These are phyloP conservation scores for Pegoplata infirma DNA, from an alignment of 2,888 invertebrate genomes.

Conservation along the genomic window DNA sequence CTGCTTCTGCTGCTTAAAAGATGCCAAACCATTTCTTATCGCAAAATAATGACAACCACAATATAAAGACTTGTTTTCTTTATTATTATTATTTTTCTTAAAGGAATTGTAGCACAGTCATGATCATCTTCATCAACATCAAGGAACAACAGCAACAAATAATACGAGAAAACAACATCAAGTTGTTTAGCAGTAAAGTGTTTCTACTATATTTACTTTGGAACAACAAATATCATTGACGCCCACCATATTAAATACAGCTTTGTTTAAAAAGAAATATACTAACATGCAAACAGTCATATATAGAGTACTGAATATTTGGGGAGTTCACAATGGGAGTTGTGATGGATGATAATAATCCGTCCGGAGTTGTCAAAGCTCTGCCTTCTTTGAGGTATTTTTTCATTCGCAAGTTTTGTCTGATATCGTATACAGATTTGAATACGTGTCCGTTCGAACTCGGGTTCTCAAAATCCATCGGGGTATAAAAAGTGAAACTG, in stretches of 20 bases:
- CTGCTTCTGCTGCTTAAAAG: slow-evolving; percentile 34
- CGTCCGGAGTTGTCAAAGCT: no score
- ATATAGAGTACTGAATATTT: slow-evolving; percentile 7
- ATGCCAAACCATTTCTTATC: slow-evolving; percentile 56
- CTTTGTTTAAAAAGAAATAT: slow-evolving; percentile 36
- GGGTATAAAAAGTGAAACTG: no score
- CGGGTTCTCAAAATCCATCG: no score
- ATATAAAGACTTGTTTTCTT: slow-evolving; percentile 55
- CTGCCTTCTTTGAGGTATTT: no score
- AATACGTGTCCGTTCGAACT: no score
- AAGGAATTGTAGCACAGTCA: slow-evolving; percentile 46
- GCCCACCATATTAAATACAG: slow-evolving; percentile 54
- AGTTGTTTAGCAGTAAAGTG: slow-evolving; percentile 45
- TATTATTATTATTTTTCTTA: slow-evolving; percentile 36
- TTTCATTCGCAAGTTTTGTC: no score
- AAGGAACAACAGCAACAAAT: slow-evolving; percentile 20
- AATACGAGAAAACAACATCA: slow-evolving; percentile 16
- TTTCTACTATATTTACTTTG: slow-evolving; percentile 18
- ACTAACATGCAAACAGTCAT: slow-evolving; percentile 6
- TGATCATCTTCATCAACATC: slow-evolving; percentile 30
- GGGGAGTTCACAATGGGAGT: no score
- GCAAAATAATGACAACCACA: slow-evolving; percentile 57
- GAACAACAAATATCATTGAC: slow-evolving; percentile 43
- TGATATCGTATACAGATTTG: no score
- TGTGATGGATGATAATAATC: no score